Evolutionary conservation across 2,888 invertebrate species (phyloP), one percentile per base, ranked within the genome.

Genomic region (Tenthredo scrophulariae): DNA sequence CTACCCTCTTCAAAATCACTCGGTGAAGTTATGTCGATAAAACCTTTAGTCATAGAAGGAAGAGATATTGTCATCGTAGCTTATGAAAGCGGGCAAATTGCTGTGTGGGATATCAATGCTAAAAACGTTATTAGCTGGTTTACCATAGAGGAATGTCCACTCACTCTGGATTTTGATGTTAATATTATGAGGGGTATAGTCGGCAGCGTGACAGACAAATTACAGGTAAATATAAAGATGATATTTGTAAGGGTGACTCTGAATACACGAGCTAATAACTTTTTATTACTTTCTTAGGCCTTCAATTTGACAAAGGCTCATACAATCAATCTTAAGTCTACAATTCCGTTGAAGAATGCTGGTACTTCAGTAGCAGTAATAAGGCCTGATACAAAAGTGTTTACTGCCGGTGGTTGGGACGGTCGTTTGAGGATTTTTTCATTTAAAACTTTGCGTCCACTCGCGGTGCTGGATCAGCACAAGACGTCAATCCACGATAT

Each of bases 401-500:
- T 97, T 89, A 95, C 95, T 29, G 94, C 95, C 0, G 97, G 96
- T 15, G 96, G 97, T 50, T 97, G 97, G 96, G 97, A 97, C 90
- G 96, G 97, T 1, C 95, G 96, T 86, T 94, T 97, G 86, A 94
- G 97, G 87, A 95, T 97, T 87, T 97, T 96, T 92, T 97, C 97
- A 1, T 97, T 97, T 96, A 97, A 96, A 92, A 96, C 96, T 84
- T 93, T 97, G 62, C 94, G 96, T 83, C 95, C 96, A 4, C 93
- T 97, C 86, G 97, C 96, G 1, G 96, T 97, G 82, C 94, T 97
- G 58, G 96, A 96, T 0, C 96, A 97, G 89, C 97, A 97, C 90
- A 95, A 95, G 87, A 95, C 95, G 87, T 95, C 96, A 54, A 94
- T 97, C 80, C 96, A 96, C 91, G 97, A 97, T 92, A 95, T 97